Percentiles rank a stretch among this genome's conserved stretches.
These are phyloP conservation scores for Euzetes globulus DNA, from an alignment of 2,888 invertebrate species.

Conservation along the genomic window DNA sequence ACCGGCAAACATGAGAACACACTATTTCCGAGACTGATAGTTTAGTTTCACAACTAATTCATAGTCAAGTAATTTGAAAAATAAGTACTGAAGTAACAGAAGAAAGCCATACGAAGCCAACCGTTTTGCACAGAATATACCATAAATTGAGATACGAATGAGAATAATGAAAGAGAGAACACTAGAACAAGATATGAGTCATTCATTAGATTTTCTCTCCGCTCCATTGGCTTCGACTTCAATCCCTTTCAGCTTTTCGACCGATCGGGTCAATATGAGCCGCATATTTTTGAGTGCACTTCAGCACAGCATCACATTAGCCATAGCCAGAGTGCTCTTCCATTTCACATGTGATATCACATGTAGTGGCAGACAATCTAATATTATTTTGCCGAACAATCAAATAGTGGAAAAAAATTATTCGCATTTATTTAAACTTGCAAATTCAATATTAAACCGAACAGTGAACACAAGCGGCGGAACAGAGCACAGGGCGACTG, in stretches of 20 bases:
- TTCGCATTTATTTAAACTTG: neutral
- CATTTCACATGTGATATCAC: constrained; percentile 1
- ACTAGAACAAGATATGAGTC: neutral
- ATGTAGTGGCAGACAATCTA: neutral
- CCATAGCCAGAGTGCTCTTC: neutral
- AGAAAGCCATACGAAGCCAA: neutral
- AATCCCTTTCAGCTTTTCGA: constrained; percentile 25
- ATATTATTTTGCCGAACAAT: neutral
- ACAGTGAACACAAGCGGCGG: neutral
- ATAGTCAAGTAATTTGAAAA: constrained; percentile 22
- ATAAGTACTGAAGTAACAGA: constrained; percentile 8
- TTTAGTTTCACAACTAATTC: constrained; percentile 10
- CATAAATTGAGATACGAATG: constrained; percentile 10
- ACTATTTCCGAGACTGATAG: neutral
- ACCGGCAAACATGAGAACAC: constrained; percentile 17
- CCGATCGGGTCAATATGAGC: constrained; percentile 18
- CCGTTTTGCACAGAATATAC: neutral
- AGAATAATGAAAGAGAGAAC: neutral
- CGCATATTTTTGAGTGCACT: constrained; percentile 10
- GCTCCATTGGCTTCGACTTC: neutral
- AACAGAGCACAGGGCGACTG: neutral
- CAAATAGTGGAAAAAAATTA: neutral
- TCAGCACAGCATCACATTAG: neutral
- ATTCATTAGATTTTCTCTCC: constrained; percentile 7
- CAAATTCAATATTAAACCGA: constrained; percentile 20